These are phyloP conservation scores for Cyclophora punctaria DNA, from an alignment of 2,888 invertebrate species.

Conservation along the genomic window DNA sequence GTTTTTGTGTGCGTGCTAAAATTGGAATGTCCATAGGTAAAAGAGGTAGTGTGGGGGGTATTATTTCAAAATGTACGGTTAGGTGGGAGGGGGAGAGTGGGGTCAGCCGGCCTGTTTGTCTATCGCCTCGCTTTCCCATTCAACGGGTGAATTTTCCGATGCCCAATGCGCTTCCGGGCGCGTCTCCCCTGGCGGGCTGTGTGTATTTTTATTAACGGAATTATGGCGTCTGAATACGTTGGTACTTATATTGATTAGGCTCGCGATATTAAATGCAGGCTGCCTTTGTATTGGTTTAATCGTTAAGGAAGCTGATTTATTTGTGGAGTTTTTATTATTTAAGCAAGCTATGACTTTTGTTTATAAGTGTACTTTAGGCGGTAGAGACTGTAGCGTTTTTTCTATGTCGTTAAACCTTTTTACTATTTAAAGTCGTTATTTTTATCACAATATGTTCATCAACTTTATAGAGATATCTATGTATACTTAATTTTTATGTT, in stretches of 20 bases:
- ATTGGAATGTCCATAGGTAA: conserved; percentile 39
- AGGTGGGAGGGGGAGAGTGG: conserved; percentile 38
- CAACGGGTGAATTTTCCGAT: conserved; percentile 73
- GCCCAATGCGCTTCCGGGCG: conserved; percentile 61
- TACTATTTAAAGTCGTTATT: no score
- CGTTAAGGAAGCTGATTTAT: no score
- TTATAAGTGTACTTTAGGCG: no score
- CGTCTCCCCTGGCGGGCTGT: conserved; percentile 46
- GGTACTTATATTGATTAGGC: conserved; percentile 67
- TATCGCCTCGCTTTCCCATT: conserved; percentile 72
- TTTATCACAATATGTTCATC: no score
- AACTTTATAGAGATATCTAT: no score
- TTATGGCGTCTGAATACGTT: conserved; percentile 64
- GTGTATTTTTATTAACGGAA: conserved; percentile 72
- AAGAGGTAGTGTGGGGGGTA: conserved; percentile 43
- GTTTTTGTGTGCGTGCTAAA: conserved; percentile 22
- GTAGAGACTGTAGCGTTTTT: no score
- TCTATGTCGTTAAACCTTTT: no score
- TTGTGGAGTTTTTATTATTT: no score
- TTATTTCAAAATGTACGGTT: conserved; percentile 69
- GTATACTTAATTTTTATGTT: no score
- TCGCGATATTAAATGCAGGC: conserved; percentile 16
- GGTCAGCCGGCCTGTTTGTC: conserved; percentile 69
- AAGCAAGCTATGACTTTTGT: no score
- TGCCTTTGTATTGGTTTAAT: neutral